Base-by-base conservation (phyloP, 2,888 invertebrate species). In the Drosophila suboccidentalis region DNA sequence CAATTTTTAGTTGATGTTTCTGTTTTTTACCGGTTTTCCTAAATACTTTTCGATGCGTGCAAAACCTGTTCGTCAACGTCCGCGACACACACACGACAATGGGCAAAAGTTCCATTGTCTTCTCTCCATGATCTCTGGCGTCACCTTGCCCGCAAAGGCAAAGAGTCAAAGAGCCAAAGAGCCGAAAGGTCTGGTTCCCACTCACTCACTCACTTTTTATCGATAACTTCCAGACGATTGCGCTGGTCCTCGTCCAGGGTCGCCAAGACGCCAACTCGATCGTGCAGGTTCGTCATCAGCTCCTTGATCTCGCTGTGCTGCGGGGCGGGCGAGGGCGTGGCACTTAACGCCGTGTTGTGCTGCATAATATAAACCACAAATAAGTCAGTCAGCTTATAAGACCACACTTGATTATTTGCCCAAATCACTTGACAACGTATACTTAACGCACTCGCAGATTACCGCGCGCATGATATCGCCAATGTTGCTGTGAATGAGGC, bases 201-300 rank as follows among this genome's bases (percentile, higher is more conserved):
- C 38, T 46, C 10, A 6, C 6, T n/a, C 60, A 91, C 92, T 91
- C 71, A 93, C 93, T 92, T 92, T 62, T 93, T 91, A 64, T 92
- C 92, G 69, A 93, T 89, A 41, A 75, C 83, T 68, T 92, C 92
- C 68, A 93, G 80, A 17, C 91, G 91, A 57, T 83, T 75, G 22
- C 92, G 89, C 63, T 92, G 91, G 71, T 92, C 91, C 71, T 92
- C 91, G 61, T 92, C 91, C 73, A 92, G 80, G 54, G 91, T 89
- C 64, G 90, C 90, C 71, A 93, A 77, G 49, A 91, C 82, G 38
- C 91, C 84, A 13, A 93, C 79, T 13, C 92, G 91, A 75, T 93
- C 93, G 44, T 91, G 87, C 10, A 93, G 70, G 63, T 90, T 90
- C 36, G 82, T 86, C 71, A 93, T 74, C 63, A 92, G 71, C 17